A percentile compares a stretch with the other conserved stretches of the same genome.
Evolutionary conservation across 1,140 invertebrate species (phyloP).

Genomic region (Babylonia areolata): DNA sequence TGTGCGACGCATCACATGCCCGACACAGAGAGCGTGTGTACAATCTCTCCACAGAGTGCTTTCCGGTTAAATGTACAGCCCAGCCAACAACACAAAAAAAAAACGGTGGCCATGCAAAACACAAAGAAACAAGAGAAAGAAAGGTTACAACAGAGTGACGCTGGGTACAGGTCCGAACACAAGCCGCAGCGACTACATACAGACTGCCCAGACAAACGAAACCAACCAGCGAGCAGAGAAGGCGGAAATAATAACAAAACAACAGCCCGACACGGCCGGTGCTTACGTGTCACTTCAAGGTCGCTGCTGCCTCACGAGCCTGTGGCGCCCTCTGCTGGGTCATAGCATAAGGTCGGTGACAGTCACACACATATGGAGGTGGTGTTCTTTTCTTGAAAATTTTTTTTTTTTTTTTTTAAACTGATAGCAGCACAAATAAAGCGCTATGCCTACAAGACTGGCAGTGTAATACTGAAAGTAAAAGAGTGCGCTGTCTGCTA

Average conservation of each 20-base stretch:
- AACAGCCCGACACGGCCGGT: background rate
- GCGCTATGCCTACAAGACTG: too few species aligned
- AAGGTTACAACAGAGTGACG: background rate
- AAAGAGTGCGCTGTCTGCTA: too few species aligned
- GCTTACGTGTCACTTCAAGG: background rate
- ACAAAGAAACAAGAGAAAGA: background rate
- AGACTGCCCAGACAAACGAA: too few species aligned
- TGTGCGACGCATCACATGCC: too few species aligned
- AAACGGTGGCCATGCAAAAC: background rate
- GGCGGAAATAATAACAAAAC: background rate
- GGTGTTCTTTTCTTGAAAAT: too few species aligned
- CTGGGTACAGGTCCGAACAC: background rate
- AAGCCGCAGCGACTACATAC: background rate
- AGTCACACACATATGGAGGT: background rate
- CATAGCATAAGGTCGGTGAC: background rate
- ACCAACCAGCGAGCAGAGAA: background rate
- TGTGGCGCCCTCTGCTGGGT: slow-evolving; percentile 20
- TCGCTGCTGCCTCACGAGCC: background rate
- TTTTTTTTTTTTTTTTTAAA: too few species aligned
- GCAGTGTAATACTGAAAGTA: too few species aligned
- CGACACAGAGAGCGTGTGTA: too few species aligned
- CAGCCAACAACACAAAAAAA: background rate
- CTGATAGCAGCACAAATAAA: too few species aligned
- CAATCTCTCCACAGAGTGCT: too few species aligned
- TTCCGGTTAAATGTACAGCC: too few species aligned